Percentiles rank a stretch among this genome's conserved stretches.
phyloP scores from a whole-genome alignment of 1,140 invertebrate species.

The Zelostemma sp. region DNA sequence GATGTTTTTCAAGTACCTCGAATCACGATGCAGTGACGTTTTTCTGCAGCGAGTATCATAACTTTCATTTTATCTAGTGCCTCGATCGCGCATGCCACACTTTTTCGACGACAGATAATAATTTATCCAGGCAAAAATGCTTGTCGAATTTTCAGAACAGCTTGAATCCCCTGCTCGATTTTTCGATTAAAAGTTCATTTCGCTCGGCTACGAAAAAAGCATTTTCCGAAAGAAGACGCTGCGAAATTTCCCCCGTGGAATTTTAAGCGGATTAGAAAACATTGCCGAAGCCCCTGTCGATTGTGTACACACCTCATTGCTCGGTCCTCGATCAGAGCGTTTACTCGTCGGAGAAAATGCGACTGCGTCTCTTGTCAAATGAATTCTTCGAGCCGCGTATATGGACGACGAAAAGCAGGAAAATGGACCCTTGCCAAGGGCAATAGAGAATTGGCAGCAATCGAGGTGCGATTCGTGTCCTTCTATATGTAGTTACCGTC shows the following conservation, averaged over 20 bases:
- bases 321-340: constrained; percentile 18
- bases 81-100: constrained; percentile 27
- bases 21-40: no score
- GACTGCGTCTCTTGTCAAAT: constrained; percentile 25
- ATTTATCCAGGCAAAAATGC: not conserved
- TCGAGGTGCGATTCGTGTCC: constrained; percentile 46
- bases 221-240: constrained; percentile 7
- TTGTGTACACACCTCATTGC: constrained; percentile 29
- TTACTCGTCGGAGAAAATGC: constrained; percentile 23
- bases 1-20: constrained; percentile 11
- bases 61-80: constrained; percentile 36
- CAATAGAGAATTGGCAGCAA: constrained; percentile 54
- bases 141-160: no score
- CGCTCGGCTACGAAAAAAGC: not conserved
- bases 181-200: no score
- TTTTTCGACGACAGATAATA: constrained; percentile 24
- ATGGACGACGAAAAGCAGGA: constrained; percentile 7
- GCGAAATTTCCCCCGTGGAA: constrained; percentile 14
- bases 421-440: constrained; percentile 53
- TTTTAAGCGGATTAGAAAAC: constrained; percentile 20
- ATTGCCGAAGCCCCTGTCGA: constrained; percentile 14
- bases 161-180: no score
- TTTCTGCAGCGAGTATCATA: constrained; percentile 28
- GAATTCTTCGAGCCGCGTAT: constrained; percentile 20
- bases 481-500: constrained; percentile 4